These are phyloP conservation scores for Aproaerema taeniolella DNA, from an alignment of 2,888 invertebrate species.

Conservation along the genomic window DNA sequence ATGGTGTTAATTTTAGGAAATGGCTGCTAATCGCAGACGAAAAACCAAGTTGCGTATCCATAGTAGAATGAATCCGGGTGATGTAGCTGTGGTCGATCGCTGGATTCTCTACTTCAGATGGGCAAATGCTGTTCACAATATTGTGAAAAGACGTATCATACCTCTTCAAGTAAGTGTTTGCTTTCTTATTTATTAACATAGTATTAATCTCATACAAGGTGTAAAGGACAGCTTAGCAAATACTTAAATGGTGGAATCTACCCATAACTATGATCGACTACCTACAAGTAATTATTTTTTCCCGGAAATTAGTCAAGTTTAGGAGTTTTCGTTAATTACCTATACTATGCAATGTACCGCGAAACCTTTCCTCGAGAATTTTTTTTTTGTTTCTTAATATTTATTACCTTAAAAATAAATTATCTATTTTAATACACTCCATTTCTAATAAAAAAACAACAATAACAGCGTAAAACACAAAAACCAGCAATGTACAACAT, in stretches of 20 bases:
- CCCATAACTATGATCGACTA: neutral
- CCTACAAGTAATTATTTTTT: neutral
- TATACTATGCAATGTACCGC: no score
- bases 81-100: slow-evolving; percentile 31
- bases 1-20: slow-evolving; percentile 33
- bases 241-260: no score
- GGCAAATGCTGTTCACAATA: slow-evolving; percentile 26
- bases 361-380: no score
- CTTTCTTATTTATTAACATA: no score
- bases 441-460: neutral
- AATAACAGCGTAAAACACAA: neutral
- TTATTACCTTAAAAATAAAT: no score
- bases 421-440: no score
- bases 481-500: no score
- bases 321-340: no score
- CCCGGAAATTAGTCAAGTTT: no score
- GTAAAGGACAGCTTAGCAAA: no score
- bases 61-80: slow-evolving; percentile 22
- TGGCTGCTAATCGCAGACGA: slow-evolving; percentile 25
- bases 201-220: no score
- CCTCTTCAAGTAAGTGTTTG: slow-evolving; percentile 34
- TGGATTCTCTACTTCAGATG: slow-evolving; percentile 55
- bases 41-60: slow-evolving; percentile 20
- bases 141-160: slow-evolving; percentile 27
- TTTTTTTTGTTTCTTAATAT: no score